Evolutionary conservation across 2,113 vertebrate genomes (phyloP), one percentile per base, ranked within the genome.

Genomic region (Pteropus alecto): DNA sequence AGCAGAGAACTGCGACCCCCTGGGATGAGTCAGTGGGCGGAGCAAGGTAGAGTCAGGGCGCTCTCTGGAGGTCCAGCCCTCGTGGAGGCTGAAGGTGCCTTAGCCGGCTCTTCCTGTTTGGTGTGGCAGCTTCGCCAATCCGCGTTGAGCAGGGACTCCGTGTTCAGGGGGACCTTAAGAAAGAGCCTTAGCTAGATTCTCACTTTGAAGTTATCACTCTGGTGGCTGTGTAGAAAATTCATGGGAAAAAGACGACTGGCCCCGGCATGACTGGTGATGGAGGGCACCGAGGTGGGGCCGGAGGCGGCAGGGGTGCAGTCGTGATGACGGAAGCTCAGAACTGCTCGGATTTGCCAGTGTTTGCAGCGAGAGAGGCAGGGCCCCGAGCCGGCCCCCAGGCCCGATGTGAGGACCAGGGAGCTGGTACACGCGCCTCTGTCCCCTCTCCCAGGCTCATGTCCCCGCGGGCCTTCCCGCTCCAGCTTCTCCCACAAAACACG

Each of bases 281-380:
- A 22, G 12, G 13, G 48, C 68, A 77, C 60, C 41, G 30, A 68
- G 30, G 33, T 7, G 26, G 35, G 38, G 46, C 61, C 35, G 70
- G 67, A 14, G 48, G 61, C 2, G 35, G 19, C 18, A 41, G 0
- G 9, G 35, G 13, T 68, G 38, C 19, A 1, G 18, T 12, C 38
- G 33, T 8, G 2, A 12, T 56, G 81, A 22, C 51, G 10, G 68
- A 28, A 51, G 19, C 78, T 35, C 4, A 24, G 54, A 33, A 13
- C 30, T 0, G 0, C 56, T 21, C 30, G 6, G 41, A 6, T n/a
- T 41, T 58, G 19, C 2, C 3, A 71, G 3, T 35, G 10, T 5
- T 46, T 51, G 26, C 30, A 18, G 11, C 16, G 30, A 56, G 51
- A 68, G 48, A 46, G 35, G 58, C 51, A 13, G 63, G 38, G 6